Evolutionary conservation across 2,888 invertebrate genomes (phyloP), one percentile per base, ranked within the genome.

Genomic region (Lepidochrysops patricia): DNA sequence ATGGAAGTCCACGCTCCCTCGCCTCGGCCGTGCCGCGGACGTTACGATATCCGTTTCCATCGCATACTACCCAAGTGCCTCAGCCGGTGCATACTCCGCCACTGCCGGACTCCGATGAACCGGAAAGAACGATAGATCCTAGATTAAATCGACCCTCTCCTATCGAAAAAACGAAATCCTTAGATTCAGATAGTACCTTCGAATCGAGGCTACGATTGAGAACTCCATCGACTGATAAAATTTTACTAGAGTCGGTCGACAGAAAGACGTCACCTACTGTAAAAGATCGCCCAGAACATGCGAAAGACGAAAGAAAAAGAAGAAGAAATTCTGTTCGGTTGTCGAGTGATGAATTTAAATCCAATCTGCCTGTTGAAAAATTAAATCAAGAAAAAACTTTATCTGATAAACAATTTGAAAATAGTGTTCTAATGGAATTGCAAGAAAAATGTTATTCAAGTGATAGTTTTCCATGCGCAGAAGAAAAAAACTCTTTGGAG

Each of bases 191-290:
- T 57, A 75, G 72, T 54, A 69, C 67, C 61, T 65, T 68, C 12
- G 82, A 79, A 57, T 68, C 70, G 57, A 67, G 78, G 56, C 61
- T 70, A 76, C 94, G 95, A 67, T 94, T 94, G 65, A 79, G 90
- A 68, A 87, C 89, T 48, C 77, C 88, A 25, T 80, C 80, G 56
- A 72, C 72, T 49, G 75, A 80, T 57, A 74, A 70, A 64, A 57
- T 72, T 35, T 72, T 68, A 57, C 64, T 67, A 6, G 77, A 75
- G 57, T 64, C 66, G 37, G 64, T 56, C 56, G 76, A 77, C 5
- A 65, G 67, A 3, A 73, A 73, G 13, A 66, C 64, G 15, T 73
- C 75, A 7, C 76, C 77, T 15, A 54, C 64, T 15, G 76, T 77
- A 12, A 73, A 68, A 64, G 71, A 77, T 57, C 70, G 71, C 48